A percentile compares a stretch with the other conserved stretches of the same genome.
Conservation (phyloP, 2,113 vertebrate genomes). For the Astur gentilis region DNA sequence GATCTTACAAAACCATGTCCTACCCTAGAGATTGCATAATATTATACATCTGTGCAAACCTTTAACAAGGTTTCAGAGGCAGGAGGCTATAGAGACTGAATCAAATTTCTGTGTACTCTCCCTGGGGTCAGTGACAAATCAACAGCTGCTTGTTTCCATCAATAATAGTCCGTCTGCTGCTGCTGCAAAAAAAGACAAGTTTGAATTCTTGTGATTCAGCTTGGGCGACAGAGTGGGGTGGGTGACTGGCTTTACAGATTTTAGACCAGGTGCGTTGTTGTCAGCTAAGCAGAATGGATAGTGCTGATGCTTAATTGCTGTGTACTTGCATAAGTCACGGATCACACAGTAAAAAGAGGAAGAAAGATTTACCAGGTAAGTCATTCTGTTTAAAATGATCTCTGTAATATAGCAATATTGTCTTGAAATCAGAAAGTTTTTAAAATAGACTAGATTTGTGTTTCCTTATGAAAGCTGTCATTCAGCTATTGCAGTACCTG, state of each 20-base stretch:
- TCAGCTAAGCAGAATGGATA: conserved; percentile 55
- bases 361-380: conserved; percentile 13
- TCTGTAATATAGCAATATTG: not conserved
- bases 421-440: not conserved
- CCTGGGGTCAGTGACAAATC: conserved; percentile 8
- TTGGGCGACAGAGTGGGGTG: not conserved
- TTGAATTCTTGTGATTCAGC: not conserved
- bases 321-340: conserved; percentile 69
- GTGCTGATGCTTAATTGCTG: conserved; percentile 51
- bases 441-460: not conserved
- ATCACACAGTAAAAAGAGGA: not conserved
- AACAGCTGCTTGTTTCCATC: not conserved
- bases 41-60: not conserved
- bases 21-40: not conserved
- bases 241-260: not conserved
- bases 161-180: not conserved
- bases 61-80: not conserved
- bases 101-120: not conserved
- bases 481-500: not conserved
- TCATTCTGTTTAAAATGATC: conserved; percentile 25
- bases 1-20: not conserved
- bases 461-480: not conserved
- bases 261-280: conserved; percentile 18
- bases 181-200: not conserved
- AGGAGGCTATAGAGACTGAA: not conserved